These are phyloP conservation scores for Lanistes nyassanus DNA, from an alignment of 1,140 invertebrate species.

Conservation along the genomic window DNA sequence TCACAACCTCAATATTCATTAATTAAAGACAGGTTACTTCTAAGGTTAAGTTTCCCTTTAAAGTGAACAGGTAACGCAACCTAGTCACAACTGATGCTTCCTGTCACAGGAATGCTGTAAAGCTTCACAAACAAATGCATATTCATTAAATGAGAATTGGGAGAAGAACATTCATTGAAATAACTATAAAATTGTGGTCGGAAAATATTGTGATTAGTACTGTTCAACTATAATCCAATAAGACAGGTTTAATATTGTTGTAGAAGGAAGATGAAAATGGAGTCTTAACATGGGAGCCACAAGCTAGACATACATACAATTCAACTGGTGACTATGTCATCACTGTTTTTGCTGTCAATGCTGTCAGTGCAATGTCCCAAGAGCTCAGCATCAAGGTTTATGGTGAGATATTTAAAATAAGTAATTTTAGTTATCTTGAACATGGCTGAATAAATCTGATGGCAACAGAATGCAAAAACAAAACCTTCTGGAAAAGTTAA, in stretches of 20 bases:
- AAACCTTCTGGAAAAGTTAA: too few relatives aligned
- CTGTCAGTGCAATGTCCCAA: slow-evolving; percentile 39
- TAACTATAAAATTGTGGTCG: neutral
- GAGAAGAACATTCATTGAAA: neutral
- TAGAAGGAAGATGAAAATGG: slow-evolving; percentile 34
- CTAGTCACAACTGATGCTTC: too few relatives aligned
- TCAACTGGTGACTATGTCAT: slow-evolving; percentile 33
- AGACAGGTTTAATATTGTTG: neutral
- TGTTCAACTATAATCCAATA: neutral
- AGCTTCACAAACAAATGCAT: neutral
- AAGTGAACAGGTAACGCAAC: too few relatives aligned
- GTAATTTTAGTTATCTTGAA: neutral
- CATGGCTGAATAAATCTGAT: neutral
- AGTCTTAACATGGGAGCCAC: slow-evolving; percentile 39
- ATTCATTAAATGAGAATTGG: neutral
- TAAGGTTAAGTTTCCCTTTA: too few relatives aligned
- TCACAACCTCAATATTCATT: too few relatives aligned
- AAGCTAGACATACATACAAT: slow-evolving; percentile 34
- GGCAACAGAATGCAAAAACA: slow-evolving; percentile 1
- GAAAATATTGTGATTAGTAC: neutral
- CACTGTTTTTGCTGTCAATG: slow-evolving; percentile 42
- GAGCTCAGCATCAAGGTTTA: slow-evolving; percentile 38
- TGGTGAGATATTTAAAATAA: slow-evolving; percentile 40
- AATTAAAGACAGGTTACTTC: too few relatives aligned
- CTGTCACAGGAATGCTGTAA: too few relatives aligned